Evolutionary conservation across 2,113 vertebrate genomes (phyloP).

Genomic region (Notiomystis cincta): DNA sequence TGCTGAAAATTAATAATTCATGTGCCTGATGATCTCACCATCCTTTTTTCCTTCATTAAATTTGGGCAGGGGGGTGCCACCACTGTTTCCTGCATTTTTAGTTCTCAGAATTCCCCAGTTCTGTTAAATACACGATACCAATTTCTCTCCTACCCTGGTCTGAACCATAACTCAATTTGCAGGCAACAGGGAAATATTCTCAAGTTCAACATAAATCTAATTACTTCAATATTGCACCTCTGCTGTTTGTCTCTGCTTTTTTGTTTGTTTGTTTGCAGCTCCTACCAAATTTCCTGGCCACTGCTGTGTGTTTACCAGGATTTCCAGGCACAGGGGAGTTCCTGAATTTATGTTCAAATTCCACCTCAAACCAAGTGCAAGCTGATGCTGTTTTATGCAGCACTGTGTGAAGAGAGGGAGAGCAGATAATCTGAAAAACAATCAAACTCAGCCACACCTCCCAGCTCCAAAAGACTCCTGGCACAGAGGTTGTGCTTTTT

Average conservation of each 20-base stretch:
- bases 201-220: neutral
- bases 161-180: neutral
- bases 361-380: neutral
- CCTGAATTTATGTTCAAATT: accelerated
- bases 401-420: neutral
- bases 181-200: neutral
- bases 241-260: neutral
- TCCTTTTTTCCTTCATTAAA: neutral
- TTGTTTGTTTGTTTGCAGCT: neutral
- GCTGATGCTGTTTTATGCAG: neutral
- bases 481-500: neutral
- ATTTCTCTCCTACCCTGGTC: neutral
- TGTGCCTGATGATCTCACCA: neutral
- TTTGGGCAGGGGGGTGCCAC: neutral
- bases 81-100: neutral
- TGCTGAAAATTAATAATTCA: neutral
- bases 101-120: neutral
- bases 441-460: neutral
- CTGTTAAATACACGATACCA: accelerated
- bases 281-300: neutral
- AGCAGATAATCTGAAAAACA: neutral
- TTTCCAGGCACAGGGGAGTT: neutral
- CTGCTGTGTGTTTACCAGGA: neutral
- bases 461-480: neutral
- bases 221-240: neutral